Evolutionary conservation across 2,888 invertebrate genomes (phyloP).

Genomic region (Leptinotarsa juncta): DNA sequence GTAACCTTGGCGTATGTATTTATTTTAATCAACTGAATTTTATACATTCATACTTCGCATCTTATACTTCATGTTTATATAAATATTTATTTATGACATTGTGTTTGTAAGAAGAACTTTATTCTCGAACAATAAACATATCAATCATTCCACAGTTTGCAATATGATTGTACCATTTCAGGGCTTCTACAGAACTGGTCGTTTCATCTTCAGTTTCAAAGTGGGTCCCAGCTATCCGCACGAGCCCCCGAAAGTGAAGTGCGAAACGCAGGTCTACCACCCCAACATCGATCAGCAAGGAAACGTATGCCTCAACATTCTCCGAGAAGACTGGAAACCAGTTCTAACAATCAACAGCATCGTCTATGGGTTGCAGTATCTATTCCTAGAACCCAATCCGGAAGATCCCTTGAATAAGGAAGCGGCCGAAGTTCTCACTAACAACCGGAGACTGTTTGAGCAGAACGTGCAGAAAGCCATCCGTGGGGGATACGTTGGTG

Average conservation of each 20-base stretch:
- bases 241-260: conserved; percentile 98
- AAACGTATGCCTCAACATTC: conserved; percentile 96
- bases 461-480: conserved; percentile 96
- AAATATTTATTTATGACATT: too few relatives aligned
- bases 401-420: conserved; percentile 99
- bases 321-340: conserved; percentile 99
- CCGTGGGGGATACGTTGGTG: conserved; percentile 95
- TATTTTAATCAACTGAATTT: too few relatives aligned
- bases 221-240: conserved; percentile 98
- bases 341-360: conserved; percentile 97
- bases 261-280: conserved; percentile 97
- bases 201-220: conserved; percentile 97
- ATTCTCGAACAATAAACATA: too few relatives aligned
- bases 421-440: conserved; percentile 96
- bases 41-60: too few relatives aligned
- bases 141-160: neutral
- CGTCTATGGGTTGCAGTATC: conserved; percentile 96
- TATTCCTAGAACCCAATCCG: conserved; percentile 98
- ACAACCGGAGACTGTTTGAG: conserved; percentile 93
- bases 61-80: too few relatives aligned
- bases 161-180: conserved; percentile 56
- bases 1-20: too few relatives aligned
- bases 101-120: too few relatives aligned
- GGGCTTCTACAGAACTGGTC: conserved; percentile 94
- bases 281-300: conserved; percentile 98